phyloP scores from a whole-genome alignment of 2,888 invertebrate genomes.

The Pyrochroa serraticornis region DNA sequence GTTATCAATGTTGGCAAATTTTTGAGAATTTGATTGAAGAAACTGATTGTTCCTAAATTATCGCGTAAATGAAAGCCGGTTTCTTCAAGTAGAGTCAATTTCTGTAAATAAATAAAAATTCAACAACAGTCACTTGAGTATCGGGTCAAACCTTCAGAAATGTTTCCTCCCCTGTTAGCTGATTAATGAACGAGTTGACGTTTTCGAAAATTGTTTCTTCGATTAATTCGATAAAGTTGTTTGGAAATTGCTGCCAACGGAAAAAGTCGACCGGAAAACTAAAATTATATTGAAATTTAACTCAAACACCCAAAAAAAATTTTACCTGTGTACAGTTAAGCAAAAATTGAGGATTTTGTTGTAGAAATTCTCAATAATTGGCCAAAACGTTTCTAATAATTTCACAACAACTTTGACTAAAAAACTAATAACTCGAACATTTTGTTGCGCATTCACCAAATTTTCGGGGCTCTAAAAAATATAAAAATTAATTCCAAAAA shows the following conservation, averaged over 20 bases:
- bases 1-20: not conserved
- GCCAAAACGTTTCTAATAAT: slow-evolving; percentile 55
- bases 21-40: too few relatives aligned
- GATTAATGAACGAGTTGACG: not conserved
- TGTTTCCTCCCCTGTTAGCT: not conserved
- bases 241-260: not conserved
- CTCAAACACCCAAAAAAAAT: slow-evolving; percentile 17
- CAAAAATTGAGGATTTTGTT: slow-evolving; percentile 33
- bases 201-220: not conserved
- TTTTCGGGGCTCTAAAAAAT: slow-evolving; percentile 55
- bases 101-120: too few relatives aligned
- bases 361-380: slow-evolving; percentile 21
- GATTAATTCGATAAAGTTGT: slow-evolving; percentile 1
- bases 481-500: not conserved
- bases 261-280: slow-evolving; percentile 24
- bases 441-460: slow-evolving; percentile 55
- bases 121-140: too few relatives aligned
- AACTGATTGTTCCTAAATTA: too few relatives aligned
- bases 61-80: too few relatives aligned
- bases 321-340: slow-evolving; percentile 32
- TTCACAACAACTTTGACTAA: slow-evolving; percentile 60
- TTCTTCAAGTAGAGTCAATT: too few relatives aligned
- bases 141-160: not conserved
- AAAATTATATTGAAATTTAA: slow-evolving; percentile 19
- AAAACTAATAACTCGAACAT: slow-evolving; percentile 61